A percentile compares a stretch with the other conserved stretches of the same genome.
Evolutionary conservation across 2,797 vertebrate species (phyloP).

Genomic region (Anguilla anguilla): DNA sequence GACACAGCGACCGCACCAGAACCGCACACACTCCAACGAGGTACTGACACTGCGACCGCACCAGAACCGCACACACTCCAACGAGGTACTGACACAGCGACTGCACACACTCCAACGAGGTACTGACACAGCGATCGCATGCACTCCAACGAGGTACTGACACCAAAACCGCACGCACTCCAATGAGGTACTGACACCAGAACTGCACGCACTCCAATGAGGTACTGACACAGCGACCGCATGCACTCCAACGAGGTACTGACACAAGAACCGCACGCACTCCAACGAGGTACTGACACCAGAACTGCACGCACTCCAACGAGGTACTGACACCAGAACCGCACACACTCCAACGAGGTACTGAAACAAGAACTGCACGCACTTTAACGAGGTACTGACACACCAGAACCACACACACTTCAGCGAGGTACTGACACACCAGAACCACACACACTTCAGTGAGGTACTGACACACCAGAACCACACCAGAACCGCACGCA

Average conservation of each 20-base stretch:
- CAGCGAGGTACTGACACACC: too few relatives aligned
- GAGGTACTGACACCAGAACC: too few relatives aligned
- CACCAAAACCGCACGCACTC: too few relatives aligned
- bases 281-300: too few relatives aligned
- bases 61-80: neutral
- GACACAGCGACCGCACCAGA: neutral
- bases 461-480: neutral
- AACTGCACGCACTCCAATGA: neutral
- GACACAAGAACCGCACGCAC: slow-evolving; percentile 43
- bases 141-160: too few relatives aligned
- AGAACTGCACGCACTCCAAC: too few relatives aligned
- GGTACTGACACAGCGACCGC: neutral
- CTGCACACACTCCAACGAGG: too few relatives aligned
- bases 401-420: neutral
- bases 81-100: neutral
- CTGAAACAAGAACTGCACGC: too few relatives aligned
- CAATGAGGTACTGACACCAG: too few relatives aligned
- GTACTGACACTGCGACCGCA: neutral
- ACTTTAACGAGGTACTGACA: too few relatives aligned
- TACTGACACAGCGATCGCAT: too few relatives aligned
- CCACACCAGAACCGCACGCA: slow-evolving; percentile 91
- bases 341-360: too few relatives aligned
- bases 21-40: neutral
- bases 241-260: slow-evolving; percentile 52
- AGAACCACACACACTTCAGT: neutral